These are phyloP conservation scores for Conistra vaccinii DNA, from an alignment of 2,888 invertebrate species.

Conservation along the genomic window DNA sequence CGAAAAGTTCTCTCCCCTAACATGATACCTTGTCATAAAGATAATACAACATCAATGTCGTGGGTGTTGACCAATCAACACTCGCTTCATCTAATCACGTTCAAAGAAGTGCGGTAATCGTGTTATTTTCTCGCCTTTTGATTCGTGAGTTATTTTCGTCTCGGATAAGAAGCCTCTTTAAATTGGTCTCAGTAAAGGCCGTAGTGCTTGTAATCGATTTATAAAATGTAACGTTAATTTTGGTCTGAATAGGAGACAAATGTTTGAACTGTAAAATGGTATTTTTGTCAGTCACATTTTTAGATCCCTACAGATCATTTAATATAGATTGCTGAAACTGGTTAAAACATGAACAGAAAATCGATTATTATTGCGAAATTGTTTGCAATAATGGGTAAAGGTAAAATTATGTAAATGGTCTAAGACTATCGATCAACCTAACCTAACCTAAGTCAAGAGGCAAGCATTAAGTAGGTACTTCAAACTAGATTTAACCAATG, in stretches of 20 bases:
- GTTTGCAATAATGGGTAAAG: neutral
- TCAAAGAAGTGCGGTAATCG: constrained; percentile 40
- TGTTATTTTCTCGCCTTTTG: constrained; percentile 41
- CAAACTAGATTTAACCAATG: no score
- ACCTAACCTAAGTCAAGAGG: no score
- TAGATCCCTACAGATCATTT: neutral
- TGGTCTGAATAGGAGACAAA: neutral
- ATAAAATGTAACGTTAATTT: constrained; percentile 14
- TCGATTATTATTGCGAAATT: neutral
- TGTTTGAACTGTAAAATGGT: neutral
- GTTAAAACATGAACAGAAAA: neutral
- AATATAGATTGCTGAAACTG: neutral
- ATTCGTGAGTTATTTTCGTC: constrained; percentile 40
- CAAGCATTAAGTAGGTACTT: no score
- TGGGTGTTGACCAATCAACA: constrained; percentile 18
- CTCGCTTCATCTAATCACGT: constrained; percentile 28
- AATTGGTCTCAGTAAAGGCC: constrained; percentile 15
- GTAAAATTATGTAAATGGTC: neutral
- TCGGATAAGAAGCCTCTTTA: constrained; percentile 13
- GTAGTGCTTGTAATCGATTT: constrained; percentile 21
- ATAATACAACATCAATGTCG: constrained; percentile 3
- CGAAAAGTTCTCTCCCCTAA: neutral
- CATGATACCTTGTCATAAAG: neutral
- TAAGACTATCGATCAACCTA: no score
- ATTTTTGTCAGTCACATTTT: neutral